Evolutionary conservation across 2,113 vertebrate species (phyloP).

Genomic region (Spea bombifrons): DNA sequence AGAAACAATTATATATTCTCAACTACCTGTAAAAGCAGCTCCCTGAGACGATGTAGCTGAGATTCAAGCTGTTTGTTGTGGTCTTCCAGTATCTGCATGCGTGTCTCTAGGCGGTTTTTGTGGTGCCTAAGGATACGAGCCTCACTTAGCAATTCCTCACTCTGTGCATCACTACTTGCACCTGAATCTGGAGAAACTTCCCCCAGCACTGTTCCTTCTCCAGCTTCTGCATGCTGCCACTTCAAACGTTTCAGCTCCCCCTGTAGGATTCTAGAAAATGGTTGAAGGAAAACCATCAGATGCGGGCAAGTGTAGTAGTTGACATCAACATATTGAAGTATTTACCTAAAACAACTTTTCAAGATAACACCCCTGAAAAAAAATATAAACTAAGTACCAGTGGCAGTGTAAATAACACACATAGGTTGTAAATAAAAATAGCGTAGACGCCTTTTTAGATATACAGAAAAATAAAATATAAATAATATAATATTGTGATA

Average conservation of each 20-base stretch:
- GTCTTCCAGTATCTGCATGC: constrained; percentile 98
- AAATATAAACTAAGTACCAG: too few relatives aligned
- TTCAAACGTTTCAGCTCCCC: constrained; percentile 90
- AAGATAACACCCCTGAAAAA: too few relatives aligned
- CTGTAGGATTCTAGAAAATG: constrained; percentile 82
- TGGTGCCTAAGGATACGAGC: constrained; percentile 92
- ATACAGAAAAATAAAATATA: too few relatives aligned
- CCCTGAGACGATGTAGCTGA: constrained; percentile 85
- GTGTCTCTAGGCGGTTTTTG: constrained; percentile 94
- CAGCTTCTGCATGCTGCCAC: constrained; percentile 93
- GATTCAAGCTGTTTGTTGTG: constrained; percentile 98
- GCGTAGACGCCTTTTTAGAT: too few relatives aligned
- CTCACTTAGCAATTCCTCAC: constrained; percentile 90
- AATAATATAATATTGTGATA: too few relatives aligned
- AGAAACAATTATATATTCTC: too few relatives aligned
- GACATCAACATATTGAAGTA: too few relatives aligned
- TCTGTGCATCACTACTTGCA: constrained; percentile 59
- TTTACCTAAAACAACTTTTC: too few relatives aligned
- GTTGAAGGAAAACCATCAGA: too few relatives aligned
- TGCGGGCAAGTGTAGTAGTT: too few relatives aligned
- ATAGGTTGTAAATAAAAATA: too few relatives aligned
- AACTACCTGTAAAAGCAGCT: constrained; percentile 88
- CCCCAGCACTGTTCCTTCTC: constrained; percentile 73
- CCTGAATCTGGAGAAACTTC: constrained; percentile 67
- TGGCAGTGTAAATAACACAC: too few relatives aligned